Percentiles rank a stretch among this genome's conserved stretches.
These are phyloP conservation scores for Acanthurus leucopareius DNA, from an alignment of 2,797 vertebrate species.

Conservation along the genomic window DNA sequence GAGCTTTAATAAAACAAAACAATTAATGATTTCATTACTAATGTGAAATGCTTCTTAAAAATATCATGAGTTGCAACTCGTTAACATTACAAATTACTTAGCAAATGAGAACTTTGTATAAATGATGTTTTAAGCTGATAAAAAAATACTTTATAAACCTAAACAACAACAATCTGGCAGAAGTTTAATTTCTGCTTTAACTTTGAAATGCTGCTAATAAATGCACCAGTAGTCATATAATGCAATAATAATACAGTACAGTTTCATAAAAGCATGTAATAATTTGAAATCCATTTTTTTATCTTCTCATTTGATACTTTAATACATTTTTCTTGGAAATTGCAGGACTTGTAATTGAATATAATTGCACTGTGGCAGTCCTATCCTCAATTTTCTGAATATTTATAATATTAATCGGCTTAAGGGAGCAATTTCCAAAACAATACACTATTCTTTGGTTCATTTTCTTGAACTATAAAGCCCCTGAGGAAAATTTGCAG, in stretches of 20 bases:
- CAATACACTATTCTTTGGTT: slow-evolving; percentile 3
- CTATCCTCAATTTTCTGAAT: background rate
- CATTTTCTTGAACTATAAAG: background rate
- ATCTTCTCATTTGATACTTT: background rate
- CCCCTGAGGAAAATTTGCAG: background rate
- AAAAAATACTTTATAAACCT: too few species aligned
- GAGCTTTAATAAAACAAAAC: too few species aligned
- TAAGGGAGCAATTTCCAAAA: slow-evolving; percentile 8
- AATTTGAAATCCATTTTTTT: background rate
- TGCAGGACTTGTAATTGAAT: background rate
- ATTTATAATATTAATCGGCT: slow-evolving; percentile 14
- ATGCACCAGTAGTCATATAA: background rate
- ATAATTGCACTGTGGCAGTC: background rate
- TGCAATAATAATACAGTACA: too few species aligned
- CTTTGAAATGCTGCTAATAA: background rate
- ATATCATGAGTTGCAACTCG: too few species aligned
- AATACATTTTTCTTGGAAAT: background rate
- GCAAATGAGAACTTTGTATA: too few species aligned
- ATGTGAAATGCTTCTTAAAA: too few species aligned
- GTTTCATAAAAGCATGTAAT: too few species aligned
- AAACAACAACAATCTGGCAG: too few species aligned
- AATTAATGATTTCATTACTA: too few species aligned
- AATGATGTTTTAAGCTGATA: too few species aligned
- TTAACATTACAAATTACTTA: too few species aligned
- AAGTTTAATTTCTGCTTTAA: too few species aligned